These are phyloP conservation scores for Bos javanicus DNA, from an alignment of 2,113 vertebrate species.

Conservation along the genomic window DNA sequence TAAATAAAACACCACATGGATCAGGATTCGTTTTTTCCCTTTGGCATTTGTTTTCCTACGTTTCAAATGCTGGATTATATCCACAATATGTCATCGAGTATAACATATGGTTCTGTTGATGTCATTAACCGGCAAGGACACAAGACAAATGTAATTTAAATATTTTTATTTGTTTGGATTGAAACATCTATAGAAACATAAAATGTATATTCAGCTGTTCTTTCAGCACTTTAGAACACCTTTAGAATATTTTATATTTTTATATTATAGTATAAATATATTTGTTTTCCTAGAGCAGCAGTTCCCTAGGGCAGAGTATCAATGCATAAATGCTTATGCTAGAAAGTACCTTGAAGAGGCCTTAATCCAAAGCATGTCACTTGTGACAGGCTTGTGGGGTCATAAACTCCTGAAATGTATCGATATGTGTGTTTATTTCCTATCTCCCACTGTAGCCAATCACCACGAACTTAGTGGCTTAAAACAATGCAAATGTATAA, in stretches of 20 bases:
- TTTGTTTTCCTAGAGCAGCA: background rate
- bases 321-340: background rate
- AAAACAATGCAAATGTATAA: background rate
- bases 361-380: background rate
- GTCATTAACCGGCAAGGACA: background rate
- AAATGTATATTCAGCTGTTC: background rate
- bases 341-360: background rate
- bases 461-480: background rate
- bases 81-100: background rate
- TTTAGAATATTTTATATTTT: background rate
- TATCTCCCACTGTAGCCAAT: background rate
- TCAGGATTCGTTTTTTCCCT: background rate
- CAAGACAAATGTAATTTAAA: background rate
- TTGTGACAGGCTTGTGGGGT: background rate
- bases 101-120: background rate
- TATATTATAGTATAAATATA: background rate
- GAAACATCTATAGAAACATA: background rate
- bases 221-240: background rate
- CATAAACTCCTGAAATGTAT: background rate
- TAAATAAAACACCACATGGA: background rate
- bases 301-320: background rate
- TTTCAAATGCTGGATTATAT: background rate
- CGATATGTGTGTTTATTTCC: background rate
- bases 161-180: background rate
- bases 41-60: background rate